Evolutionary conservation across 2,113 vertebrate genomes (phyloP).

Genomic region (Vireo altiloquus): DNA sequence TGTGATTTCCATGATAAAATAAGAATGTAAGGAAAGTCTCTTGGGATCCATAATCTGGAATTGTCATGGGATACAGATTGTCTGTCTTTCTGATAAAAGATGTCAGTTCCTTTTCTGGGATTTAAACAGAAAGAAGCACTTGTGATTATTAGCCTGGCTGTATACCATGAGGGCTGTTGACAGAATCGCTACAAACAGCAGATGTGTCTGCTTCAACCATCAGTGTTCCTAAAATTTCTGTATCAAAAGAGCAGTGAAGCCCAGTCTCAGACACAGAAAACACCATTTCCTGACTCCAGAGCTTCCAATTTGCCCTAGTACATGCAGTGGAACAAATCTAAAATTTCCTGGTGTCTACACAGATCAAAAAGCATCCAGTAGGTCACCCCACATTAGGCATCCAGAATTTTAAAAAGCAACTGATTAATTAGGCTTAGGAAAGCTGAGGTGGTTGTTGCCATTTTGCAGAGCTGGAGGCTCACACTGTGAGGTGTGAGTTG

Average conservation of each 20-base stretch:
- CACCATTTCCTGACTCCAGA: background rate
- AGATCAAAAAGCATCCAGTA: constrained; percentile 31
- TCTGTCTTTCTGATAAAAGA: constrained; percentile 85
- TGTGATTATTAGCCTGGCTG: constrained; percentile 78
- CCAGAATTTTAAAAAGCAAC: constrained; percentile 4
- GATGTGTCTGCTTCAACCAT: constrained; percentile 28
- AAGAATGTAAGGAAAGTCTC: constrained; percentile 72
- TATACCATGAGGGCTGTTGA: constrained; percentile 65
- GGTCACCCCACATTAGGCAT: background rate
- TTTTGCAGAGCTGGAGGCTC: constrained; percentile 22
- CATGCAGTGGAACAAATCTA: background rate
- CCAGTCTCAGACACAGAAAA: background rate
- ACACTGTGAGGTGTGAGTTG: background rate
- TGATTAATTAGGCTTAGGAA: constrained; percentile 49
- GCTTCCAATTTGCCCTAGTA: background rate
- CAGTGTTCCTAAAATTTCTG: constrained; percentile 36
- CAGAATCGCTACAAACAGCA: constrained; percentile 57
- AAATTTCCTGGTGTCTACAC: background rate
- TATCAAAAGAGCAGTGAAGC: constrained; percentile 33
- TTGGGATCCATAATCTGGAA: constrained; percentile 85
- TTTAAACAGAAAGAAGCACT: constrained; percentile 76
- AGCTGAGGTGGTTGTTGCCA: background rate
- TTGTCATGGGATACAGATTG: constrained; percentile 78
- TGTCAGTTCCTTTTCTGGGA: constrained; percentile 78
- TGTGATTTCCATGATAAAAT: constrained; percentile 81